Percentiles rank a stretch among this genome's conserved stretches.
Conservation (phyloP, 2,113 vertebrate species). For the Genyomyrus donnyi region DNA sequence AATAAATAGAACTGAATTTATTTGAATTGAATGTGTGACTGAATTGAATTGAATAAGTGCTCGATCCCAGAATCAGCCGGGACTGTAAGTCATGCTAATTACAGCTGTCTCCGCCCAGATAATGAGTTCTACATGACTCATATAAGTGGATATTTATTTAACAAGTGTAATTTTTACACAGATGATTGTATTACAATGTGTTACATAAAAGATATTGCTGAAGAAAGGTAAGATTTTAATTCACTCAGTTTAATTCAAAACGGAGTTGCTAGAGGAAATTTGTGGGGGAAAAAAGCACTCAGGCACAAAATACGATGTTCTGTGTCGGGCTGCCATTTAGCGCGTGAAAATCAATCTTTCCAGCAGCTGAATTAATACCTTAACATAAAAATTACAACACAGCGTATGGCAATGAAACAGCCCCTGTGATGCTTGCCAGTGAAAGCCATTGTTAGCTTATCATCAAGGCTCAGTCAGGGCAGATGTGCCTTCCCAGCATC, state of each 20-base stretch:
- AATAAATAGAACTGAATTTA: not conserved
- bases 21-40: not conserved
- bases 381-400: not conserved
- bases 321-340: slow-evolving; percentile 7
- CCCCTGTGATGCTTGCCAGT: not conserved
- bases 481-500: not conserved
- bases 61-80: not conserved
- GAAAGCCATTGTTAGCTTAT: slow-evolving; percentile 23
- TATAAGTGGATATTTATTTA: not conserved
- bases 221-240: not conserved
- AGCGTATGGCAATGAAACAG: not conserved
- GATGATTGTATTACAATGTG: not conserved
- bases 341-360: slow-evolving; percentile 3
- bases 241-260: not conserved
- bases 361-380: slow-evolving; percentile 9
- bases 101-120: not conserved
- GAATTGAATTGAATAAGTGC: too few species aligned
- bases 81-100: not conserved
- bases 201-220: not conserved
- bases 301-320: not conserved
- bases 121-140: not conserved
- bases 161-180: not conserved
- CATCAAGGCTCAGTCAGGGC: slow-evolving; percentile 11
- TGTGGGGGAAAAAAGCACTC: not conserved
- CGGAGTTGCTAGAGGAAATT: not conserved